Conservation (phyloP, 1,140 invertebrate genomes). For the Drosophila ambigua region DNA sequence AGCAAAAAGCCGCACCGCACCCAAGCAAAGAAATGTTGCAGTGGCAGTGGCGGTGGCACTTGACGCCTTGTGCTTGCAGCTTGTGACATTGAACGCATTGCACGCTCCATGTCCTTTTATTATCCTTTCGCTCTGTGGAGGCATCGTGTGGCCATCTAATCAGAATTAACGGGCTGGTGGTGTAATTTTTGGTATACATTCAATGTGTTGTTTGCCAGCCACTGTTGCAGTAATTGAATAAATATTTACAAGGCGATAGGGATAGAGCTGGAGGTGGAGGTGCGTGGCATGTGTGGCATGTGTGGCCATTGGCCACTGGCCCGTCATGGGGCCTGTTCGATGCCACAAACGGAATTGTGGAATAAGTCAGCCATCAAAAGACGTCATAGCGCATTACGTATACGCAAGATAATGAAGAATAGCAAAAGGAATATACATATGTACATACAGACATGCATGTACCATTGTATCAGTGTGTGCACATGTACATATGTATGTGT, state of each 20-base stretch:
- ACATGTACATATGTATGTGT: no score
- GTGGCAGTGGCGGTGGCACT: neutral
- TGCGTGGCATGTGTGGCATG: neutral
- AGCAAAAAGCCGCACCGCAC: neutral
- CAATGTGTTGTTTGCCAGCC: no score
- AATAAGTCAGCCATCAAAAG: conserved; percentile 52
- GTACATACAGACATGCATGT: no score
- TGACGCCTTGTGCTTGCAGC: no score
- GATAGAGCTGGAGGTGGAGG: no score
- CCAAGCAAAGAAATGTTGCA: conserved; percentile 8
- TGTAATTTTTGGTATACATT: conserved; percentile 20
- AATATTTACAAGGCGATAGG: conserved; percentile 23
- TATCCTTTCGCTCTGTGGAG: conserved; percentile 17
- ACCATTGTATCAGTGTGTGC: neutral
- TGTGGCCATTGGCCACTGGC: neutral
- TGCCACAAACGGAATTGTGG: conserved; percentile 10
- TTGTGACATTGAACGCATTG: conserved; percentile 3
- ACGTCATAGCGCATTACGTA: conserved; percentile 78
- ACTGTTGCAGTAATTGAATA: conserved; percentile 25
- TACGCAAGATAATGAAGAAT: conserved; percentile 56
- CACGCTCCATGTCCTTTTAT: conserved; percentile 30
- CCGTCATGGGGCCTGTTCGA: neutral
- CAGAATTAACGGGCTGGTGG: conserved; percentile 8
- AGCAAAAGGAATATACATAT: conserved; percentile 2
- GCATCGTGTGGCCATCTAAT: conserved; percentile 4